A percentile compares a stretch with the other conserved stretches of the same genome.
Conservation (phyloP, 2,888 invertebrate genomes). For the Polymixis lichenea region DNA sequence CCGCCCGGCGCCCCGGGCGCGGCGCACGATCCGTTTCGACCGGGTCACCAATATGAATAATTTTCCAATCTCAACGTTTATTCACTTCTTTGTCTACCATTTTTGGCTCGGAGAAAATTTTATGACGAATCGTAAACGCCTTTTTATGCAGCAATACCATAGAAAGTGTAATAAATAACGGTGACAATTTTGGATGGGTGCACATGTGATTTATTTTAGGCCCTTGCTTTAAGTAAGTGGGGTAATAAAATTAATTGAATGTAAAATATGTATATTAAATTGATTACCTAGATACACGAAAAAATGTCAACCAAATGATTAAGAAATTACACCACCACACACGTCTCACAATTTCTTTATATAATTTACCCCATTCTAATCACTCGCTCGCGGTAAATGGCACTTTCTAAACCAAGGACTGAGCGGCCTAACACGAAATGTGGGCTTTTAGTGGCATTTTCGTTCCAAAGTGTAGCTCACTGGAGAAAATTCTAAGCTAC, state of each 20-base stretch:
- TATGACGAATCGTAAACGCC: conserved; percentile 78
- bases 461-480: conserved; percentile 65
- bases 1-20: conserved; percentile 52
- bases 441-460: conserved; percentile 64
- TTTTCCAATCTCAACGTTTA: conserved; percentile 83
- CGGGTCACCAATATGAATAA: conserved; percentile 85
- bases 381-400: conserved; percentile 26
- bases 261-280: neutral
- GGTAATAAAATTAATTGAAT: neutral
- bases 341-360: neutral
- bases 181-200: conserved; percentile 40
- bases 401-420: conserved; percentile 48
- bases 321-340: neutral
- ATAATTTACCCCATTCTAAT: conserved; percentile 34
- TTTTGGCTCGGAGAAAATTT: conserved; percentile 79
- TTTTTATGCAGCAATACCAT: conserved; percentile 68
- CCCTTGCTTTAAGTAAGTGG: neutral
- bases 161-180: conserved; percentile 56
- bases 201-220: conserved; percentile 38
- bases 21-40: conserved; percentile 62
- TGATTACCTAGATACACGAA: neutral
- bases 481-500: conserved; percentile 61
- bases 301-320: neutral
- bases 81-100: conserved; percentile 80
- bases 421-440: conserved; percentile 49